Base-by-base conservation (phyloP, 2,797 vertebrate genomes). In the Aplochiton taeniatus region DNA sequence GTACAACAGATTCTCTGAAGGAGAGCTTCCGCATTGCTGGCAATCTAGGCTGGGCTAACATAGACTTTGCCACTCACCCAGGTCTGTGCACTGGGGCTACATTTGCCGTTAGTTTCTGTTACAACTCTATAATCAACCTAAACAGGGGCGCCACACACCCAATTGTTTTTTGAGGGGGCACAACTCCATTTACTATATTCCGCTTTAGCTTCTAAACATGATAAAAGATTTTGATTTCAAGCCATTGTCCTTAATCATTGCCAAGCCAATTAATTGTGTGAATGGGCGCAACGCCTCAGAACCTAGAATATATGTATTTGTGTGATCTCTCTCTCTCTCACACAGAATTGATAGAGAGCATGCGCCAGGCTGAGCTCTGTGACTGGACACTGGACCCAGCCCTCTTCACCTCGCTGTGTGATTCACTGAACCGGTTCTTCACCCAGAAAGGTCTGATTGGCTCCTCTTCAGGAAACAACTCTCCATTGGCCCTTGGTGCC, bases 11-110 rank as follows among this genome's bases (percentile, higher is more conserved):
- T 84, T 96, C 95, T 68, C 87, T 99, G 82, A 98, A 96, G 88
- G 95, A 98, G 89, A 99, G 97, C 81, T 96, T 98, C 90, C 96
- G 95, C 86, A 95, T 98, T 73, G 97, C 96, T 80, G 96, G 94
- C 85, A 92, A 84, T 74, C 92, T 99, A 76, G 96, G 98, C 87
- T 99, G 97, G 97, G 95, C 96, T 59, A 96, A 94, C 87, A 98
- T 99, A 62, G 96, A 99, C 80, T 94, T 98, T 83, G 94, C 95
- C 47, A 90, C 94, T 66, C 93, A 98, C 83, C 97, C 95, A 92
- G 97, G 97, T 99, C 61, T 83, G 93, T 90, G 44, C n/a, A 16
- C 20, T 31, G 31, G 2, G 31, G 2, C 31, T 31, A 31, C 31
- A 31, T 31, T 2, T 31, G 31, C 31, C 31, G 31, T 6, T 6